A percentile compares a stretch with the other conserved stretches of the same genome.
Evolutionary conservation across 2,888 invertebrate species (phyloP).

Genomic region (Panorpa germanica): DNA sequence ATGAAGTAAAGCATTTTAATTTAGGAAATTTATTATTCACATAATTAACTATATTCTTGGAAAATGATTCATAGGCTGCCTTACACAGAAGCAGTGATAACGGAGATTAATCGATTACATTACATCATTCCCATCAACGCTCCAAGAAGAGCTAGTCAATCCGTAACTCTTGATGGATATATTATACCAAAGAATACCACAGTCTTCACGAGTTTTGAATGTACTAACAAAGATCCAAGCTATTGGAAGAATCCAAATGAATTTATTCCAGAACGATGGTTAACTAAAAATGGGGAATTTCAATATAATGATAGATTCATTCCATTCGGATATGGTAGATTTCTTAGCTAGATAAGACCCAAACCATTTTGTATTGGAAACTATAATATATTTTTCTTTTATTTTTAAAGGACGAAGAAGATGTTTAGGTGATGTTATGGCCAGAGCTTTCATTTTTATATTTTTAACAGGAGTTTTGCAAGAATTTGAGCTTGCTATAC

Average conservation of each 20-base stretch:
- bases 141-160: constrained; percentile 30
- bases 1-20: too few relatives aligned
- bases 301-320: constrained; percentile 18
- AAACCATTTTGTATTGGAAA: neutral
- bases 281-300: constrained; percentile 22
- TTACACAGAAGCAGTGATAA: constrained; percentile 32
- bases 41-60: too few relatives aligned
- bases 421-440: constrained; percentile 44
- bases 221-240: constrained; percentile 32
- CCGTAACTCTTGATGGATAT: constrained; percentile 33
- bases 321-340: constrained; percentile 23
- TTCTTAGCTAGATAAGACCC: neutral
- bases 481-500: constrained; percentile 27
- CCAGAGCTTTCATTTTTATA: constrained; percentile 37
- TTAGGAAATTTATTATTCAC: too few relatives aligned
- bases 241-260: constrained; percentile 38
- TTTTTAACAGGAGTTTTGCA: constrained; percentile 39
- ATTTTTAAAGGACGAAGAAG: constrained; percentile 24
- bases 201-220: constrained; percentile 29
- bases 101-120: constrained; percentile 34
- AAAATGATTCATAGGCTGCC: constrained; percentile 24
- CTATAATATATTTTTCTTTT: constrained; percentile 2
- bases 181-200: constrained; percentile 31
- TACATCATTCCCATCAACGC: constrained; percentile 33
- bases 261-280: constrained; percentile 45